phyloP scores from a whole-genome alignment of 2,888 invertebrate genomes.

The Archaeoteleia sp. region DNA sequence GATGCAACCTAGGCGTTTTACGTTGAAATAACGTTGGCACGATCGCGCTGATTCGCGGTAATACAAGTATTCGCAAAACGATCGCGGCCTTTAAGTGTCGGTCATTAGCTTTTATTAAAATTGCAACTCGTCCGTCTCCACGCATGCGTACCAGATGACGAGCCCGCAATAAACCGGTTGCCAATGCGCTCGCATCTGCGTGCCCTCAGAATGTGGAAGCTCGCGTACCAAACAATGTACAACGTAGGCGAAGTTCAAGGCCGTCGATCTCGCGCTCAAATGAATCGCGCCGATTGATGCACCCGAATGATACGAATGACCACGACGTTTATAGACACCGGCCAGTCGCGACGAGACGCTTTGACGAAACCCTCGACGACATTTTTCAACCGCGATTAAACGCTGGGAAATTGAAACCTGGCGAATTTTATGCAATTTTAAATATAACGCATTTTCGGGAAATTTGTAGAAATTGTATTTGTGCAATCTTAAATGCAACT shows the following conservation, averaged over 20 bases:
- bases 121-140: constrained; percentile 18
- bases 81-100: constrained; percentile 7
- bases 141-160: constrained; percentile 37
- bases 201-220: constrained; percentile 1
- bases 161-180: constrained; percentile 16
- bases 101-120: constrained; percentile 34
- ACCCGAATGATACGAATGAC: constrained; percentile 34
- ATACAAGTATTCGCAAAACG: neutral
- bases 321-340: constrained; percentile 31
- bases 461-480: no score
- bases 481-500: no score
- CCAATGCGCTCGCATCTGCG: neutral
- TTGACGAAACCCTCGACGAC: constrained; percentile 21
- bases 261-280: constrained; percentile 37
- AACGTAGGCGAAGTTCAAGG: constrained; percentile 43
- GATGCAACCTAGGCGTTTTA: constrained; percentile 1
- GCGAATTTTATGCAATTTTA: no score
- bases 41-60: neutral
- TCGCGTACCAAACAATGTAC: constrained; percentile 25
- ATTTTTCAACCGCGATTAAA: no score
- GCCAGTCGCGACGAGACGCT: constrained; percentile 25
- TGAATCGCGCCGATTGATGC: constrained; percentile 34
- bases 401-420: no score
- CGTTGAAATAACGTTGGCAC: constrained; percentile 6
- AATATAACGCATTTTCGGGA: no score